Conservation (phyloP, 2,113 vertebrate species). For the Mellivora capensis region DNA sequence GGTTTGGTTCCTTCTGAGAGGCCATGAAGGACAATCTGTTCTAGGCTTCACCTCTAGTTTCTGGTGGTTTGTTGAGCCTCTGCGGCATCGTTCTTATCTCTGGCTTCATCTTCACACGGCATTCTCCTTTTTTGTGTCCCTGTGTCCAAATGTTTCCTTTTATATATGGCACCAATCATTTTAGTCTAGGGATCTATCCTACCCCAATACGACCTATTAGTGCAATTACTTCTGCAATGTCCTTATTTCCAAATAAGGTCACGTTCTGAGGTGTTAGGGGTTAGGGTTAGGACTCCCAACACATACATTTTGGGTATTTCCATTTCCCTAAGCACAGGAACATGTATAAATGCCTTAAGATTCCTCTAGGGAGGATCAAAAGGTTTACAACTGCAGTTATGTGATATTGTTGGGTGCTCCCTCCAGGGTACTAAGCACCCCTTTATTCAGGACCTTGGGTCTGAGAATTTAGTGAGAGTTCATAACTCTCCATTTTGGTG, state of each 20-base stretch:
- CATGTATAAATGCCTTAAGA: neutral
- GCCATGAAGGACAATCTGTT: neutral
- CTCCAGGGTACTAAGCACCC: neutral
- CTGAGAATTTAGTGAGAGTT: neutral
- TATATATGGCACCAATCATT: neutral
- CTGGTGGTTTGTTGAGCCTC: neutral
- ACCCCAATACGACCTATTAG: neutral
- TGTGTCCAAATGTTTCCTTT: neutral
- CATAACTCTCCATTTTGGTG: neutral
- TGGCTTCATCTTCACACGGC: neutral
- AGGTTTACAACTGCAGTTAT: neutral
- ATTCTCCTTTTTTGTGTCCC: neutral
- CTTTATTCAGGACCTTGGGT: neutral
- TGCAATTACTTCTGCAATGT: neutral
- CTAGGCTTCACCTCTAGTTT: neutral
- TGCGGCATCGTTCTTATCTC: neutral
- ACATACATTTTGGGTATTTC: neutral
- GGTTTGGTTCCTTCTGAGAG: neutral
- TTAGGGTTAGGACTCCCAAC: neutral
- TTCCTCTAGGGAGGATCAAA: neutral
- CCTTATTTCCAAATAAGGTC: slow-evolving; percentile 1
- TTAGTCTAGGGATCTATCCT: neutral
- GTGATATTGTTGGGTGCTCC: neutral
- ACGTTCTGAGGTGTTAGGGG: neutral
- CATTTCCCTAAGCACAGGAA: neutral